Conservation (phyloP, 2,113 vertebrate genomes). For the Boulengeromyrus knoepffleri region DNA sequence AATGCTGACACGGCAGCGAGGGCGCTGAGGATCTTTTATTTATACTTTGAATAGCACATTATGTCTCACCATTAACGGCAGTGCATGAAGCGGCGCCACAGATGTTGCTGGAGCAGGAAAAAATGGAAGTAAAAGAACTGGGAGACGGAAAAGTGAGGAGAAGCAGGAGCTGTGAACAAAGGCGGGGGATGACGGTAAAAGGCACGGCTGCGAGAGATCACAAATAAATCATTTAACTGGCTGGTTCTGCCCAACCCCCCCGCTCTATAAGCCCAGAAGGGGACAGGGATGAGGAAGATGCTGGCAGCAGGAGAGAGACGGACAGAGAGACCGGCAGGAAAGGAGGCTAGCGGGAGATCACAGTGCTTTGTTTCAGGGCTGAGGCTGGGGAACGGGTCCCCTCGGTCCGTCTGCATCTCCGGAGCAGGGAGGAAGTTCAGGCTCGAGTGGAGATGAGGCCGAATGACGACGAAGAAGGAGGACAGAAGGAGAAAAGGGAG, state of each 20-base stretch:
- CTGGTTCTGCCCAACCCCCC: neutral
- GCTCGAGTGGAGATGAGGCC: neutral
- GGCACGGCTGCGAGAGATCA: neutral
- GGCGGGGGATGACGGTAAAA: neutral
- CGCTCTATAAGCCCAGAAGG: neutral
- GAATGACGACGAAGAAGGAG: neutral
- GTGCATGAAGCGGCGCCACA: neutral
- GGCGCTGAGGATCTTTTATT: neutral
- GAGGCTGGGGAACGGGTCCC: slow-evolving; percentile 6
- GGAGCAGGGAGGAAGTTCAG: neutral
- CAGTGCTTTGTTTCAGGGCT: slow-evolving; percentile 7
- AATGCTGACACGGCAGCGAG: neutral
- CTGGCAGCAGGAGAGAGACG: neutral
- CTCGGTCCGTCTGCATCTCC: slow-evolving; percentile 12
- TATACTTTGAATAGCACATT: neutral
- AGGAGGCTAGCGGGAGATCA: neutral
- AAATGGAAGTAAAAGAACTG: neutral
- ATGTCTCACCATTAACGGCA: slow-evolving; percentile 12
- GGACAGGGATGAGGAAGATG: neutral
- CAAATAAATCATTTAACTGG: neutral
- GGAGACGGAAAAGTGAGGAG: neutral
- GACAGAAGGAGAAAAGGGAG: neutral
- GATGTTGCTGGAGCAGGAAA: neutral
- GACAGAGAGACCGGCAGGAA: neutral
- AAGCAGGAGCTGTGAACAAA: neutral